Evolutionary conservation across 2,888 invertebrate genomes (phyloP), one percentile per base, ranked within the genome.

Genomic region (Chalcosyrphus nemorum): DNA sequence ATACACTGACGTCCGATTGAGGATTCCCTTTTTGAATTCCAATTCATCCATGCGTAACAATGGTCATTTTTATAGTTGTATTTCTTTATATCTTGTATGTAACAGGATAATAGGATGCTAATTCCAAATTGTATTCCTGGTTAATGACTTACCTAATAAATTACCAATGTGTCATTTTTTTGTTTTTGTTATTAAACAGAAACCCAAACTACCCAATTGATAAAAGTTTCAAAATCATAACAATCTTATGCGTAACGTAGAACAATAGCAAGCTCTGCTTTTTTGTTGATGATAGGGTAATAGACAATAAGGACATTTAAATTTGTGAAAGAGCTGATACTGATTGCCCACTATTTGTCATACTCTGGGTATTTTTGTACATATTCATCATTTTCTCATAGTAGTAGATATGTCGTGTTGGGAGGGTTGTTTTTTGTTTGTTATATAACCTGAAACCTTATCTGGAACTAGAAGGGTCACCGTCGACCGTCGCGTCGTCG

Each of bases 41-140:
- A 59, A 47, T 13, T 38, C 61, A 63, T 35, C 45, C 77, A 74
- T 65, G 72, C 78, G 43, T 72, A 32, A 6, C 61, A 27, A 78
- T 63, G 72, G 72, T 35, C 72, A 68, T 72, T 59, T 70, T 52
- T 57, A 52, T n/a, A 17, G 57, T 24, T 27, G 27, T 29, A 13
- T 68, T 19, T 50, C 43, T 56, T 6, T 54, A 15, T 57, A 38
- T 35, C 17, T 19, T 50, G 24, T 63, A 29, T 56, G 54, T 32
- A 75, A 50, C 47, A 65, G 45, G 66, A 82, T 80, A 84, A 74
- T 74, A 54, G 74, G 63, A 75, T 80, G 80, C 74, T 84, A 84
- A 84, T 84, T 84, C 57, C 29, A 29, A 32, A 56, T 78, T 71
- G 43, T 66, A 72, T 61, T 74, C 35, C 45, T 27, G 54, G 63